Evolutionary conservation across 2,113 vertebrate species (phyloP), one percentile per base, ranked within the genome.

Genomic region (Gorsachius goisagi): DNA sequence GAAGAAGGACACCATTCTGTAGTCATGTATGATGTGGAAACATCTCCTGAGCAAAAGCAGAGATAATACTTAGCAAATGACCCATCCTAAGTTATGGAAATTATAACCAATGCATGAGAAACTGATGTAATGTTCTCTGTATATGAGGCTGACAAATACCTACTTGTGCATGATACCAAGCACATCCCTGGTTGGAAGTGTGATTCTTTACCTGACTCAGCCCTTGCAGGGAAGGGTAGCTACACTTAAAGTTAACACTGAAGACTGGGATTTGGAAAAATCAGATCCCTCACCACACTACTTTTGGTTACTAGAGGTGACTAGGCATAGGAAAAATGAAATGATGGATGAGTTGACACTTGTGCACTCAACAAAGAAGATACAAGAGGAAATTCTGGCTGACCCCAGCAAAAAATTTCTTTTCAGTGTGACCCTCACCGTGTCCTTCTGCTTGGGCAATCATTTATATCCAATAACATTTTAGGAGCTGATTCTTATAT

Each of bases 371-470:
- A 81, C 64, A 49, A 87, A 93, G 69, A 68, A 92, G 35, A 9
- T 67, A 64, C 27, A 76, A 89, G 53, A 78, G 68, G 53, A 95
- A 90, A 94, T 87, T 96, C 66, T 79, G 53, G 80, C 58, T 92
- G 83, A 89, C 35, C 6, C 91, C 88, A 92, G 73, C 86, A 91
- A 87, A 96, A 91, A 88, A 64, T 10, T 2, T 52, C 64, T 58
- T 49, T 92, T 28, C 60, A 45, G 41, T 73, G 22, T 82, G 69
- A 90, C 49, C 45, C 41, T 92, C 9, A 3, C 44, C 49, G 33
- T 32, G 28, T 86, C 35, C 64, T 97, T 86, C 92, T 92, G 68
- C 86, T 95, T 97, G 86, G 73, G 60, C 80, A 92, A 87, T 66
- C 73, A 87, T 52, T 96, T 94, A 89, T 78, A 62, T 59, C 86